Percentiles rank a stretch among this genome's conserved stretches.
Conservation (phyloP, 2,113 vertebrate genomes). For the Plotosus lineatus region DNA sequence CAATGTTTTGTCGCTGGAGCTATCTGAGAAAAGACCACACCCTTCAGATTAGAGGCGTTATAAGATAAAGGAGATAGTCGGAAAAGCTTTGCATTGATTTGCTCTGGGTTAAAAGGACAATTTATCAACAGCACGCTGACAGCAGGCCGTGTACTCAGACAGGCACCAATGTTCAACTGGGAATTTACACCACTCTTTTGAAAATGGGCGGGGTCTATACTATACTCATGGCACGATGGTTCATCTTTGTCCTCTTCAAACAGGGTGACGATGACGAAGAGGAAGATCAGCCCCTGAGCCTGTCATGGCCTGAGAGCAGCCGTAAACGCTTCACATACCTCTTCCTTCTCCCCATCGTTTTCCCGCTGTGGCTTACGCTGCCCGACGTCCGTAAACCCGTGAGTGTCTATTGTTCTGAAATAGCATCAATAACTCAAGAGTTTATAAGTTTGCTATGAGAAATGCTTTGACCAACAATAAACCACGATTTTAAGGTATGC, state of each 20-base stretch:
- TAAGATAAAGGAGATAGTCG: not conserved
- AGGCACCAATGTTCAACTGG: constrained; percentile 1
- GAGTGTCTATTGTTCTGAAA: constrained; percentile 33
- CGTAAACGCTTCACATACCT: constrained; percentile 86
- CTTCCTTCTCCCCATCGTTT: constrained; percentile 85
- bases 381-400: constrained; percentile 90
- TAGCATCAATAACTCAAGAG: not conserved
- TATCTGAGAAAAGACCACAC: not conserved
- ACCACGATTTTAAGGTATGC: not conserved
- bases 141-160: constrained; percentile 27
- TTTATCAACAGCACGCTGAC: not conserved
- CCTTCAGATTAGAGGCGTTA: not conserved
- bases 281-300: constrained; percentile 83
- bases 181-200: constrained; percentile 23
- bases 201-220: no score
- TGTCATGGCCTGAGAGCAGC: constrained; percentile 83
- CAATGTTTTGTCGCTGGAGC: no score
- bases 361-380: constrained; percentile 88
- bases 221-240: not conserved
- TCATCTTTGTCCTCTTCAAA: not conserved
- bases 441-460: not conserved
- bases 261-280: constrained; percentile 70
- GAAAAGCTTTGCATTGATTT: not conserved
- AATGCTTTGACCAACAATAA: not conserved
- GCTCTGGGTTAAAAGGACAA: not conserved